A percentile compares a stretch with the other conserved stretches of the same genome.
Evolutionary conservation across 2,797 vertebrate genomes (phyloP).

Genomic region (Brachymystax lenok): DNA sequence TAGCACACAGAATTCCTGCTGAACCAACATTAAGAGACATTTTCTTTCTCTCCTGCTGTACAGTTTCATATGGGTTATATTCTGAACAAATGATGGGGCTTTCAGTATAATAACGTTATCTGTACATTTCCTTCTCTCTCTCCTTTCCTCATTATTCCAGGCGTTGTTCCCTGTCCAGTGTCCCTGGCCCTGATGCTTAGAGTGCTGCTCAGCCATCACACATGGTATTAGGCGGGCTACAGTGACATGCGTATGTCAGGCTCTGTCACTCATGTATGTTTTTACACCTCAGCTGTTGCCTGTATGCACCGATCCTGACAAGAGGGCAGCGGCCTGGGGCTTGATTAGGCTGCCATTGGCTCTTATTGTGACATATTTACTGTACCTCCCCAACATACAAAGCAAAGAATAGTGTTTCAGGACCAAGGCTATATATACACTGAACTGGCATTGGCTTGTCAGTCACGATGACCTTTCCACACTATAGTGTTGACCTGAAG

Average conservation of each 20-base stretch:
- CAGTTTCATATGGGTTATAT: slow-evolving; percentile 38
- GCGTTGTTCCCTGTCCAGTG: slow-evolving; percentile 25
- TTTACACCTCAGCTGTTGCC: slow-evolving; percentile 59
- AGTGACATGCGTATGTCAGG: slow-evolving; percentile 58
- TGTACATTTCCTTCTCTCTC: slow-evolving; percentile 15
- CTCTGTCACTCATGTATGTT: slow-evolving; percentile 48
- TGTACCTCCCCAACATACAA: slow-evolving; percentile 47
- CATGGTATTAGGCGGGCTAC: slow-evolving; percentile 46
- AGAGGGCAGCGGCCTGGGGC: slow-evolving; percentile 55
- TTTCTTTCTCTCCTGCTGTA: slow-evolving; percentile 38
- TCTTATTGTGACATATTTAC: slow-evolving; percentile 58
- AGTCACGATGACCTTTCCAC: neutral
- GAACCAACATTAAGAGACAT: slow-evolving; percentile 22
- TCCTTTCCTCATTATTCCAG: slow-evolving; percentile 12
- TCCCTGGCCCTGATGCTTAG: slow-evolving; percentile 28
- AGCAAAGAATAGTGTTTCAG: slow-evolving; percentile 49
- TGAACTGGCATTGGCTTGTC: neutral
- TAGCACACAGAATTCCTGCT: neutral
- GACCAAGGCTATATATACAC: slow-evolving; percentile 61
- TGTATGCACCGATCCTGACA: slow-evolving; percentile 52
- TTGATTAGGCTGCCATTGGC: slow-evolving; percentile 46
- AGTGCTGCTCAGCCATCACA: slow-evolving; percentile 39
- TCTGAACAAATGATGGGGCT: slow-evolving; percentile 6
- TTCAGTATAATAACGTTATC: slow-evolving; percentile 41
- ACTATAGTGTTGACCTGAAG: neutral